Percentiles rank a stretch among this genome's conserved stretches.
Conservation (phyloP, 2,797 vertebrate genomes). For the Siniperca undulata region DNA sequence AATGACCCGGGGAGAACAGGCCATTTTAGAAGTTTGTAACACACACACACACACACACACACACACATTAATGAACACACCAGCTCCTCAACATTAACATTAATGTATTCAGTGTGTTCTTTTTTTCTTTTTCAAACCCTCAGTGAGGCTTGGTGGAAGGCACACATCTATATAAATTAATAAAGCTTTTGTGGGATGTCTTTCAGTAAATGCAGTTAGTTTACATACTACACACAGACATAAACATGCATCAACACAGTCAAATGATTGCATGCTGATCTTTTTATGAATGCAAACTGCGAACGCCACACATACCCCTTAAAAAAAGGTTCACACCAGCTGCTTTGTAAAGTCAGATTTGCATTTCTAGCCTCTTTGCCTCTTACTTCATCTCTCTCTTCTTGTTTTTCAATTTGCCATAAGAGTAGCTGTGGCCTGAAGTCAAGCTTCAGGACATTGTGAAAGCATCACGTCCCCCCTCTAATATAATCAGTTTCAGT, state of each 20-base stretch:
- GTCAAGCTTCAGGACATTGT: conserved; percentile 78
- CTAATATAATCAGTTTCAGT: conserved; percentile 87
- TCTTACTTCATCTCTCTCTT: background rate
- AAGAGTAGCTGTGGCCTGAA: conserved; percentile 70
- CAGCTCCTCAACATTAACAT: conserved; percentile 20
- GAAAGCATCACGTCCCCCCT: conserved; percentile 77
- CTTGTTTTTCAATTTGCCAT: conserved; percentile 68
- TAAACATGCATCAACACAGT: background rate
- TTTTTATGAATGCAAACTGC: conserved; percentile 19
- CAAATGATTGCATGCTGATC: background rate
- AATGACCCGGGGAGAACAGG: conserved; percentile 11
- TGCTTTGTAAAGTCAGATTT: conserved; percentile 29
- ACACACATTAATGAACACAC: conserved; percentile 4
- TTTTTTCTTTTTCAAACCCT: conserved; percentile 19
- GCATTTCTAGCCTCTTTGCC: conserved; percentile 15
- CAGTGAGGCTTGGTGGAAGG: background rate
- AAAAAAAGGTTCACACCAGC: conserved; percentile 11
- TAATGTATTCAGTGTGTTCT: conserved; percentile 52
- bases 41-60: background rate
- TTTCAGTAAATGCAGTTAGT: background rate
- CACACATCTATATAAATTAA: conserved; percentile 2
- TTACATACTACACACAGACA: background rate
- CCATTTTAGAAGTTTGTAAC: background rate
- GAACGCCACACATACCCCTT: background rate
- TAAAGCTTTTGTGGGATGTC: background rate